Percentiles rank a stretch among this genome's conserved stretches.
phyloP scores from a whole-genome alignment of 2,888 invertebrate genomes.

The Macropis europaea region DNA sequence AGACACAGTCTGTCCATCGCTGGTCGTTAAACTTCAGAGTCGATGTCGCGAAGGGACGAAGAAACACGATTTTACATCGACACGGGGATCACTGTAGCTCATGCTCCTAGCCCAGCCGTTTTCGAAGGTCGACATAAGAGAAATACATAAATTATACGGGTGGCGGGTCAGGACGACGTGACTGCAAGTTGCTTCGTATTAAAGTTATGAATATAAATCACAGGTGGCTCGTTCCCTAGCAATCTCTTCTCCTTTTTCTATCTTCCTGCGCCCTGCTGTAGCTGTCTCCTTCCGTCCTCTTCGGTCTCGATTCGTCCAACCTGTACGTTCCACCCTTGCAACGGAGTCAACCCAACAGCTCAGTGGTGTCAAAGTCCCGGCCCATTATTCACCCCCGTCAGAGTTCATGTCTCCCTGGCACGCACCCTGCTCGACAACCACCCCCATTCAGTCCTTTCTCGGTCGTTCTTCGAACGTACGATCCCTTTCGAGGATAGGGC shows the following conservation, averaged over 20 bases:
- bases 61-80: slow-evolving; percentile 11
- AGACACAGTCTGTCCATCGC: too few relatives aligned
- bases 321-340: slow-evolving; percentile 10
- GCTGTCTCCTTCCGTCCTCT: background rate
- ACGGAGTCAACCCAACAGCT: slow-evolving; percentile 45
- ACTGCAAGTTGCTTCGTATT: slow-evolving; percentile 74
- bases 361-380: slow-evolving; percentile 71
- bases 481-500: slow-evolving; percentile 36
- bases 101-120: slow-evolving; percentile 13
- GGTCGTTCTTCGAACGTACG: slow-evolving; percentile 15
- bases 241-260: slow-evolving; percentile 13
- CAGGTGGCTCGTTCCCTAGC: slow-evolving; percentile 54
- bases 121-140: slow-evolving; percentile 55
- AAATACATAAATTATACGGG: slow-evolving; percentile 72
- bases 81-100: background rate
- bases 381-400: slow-evolving; percentile 70
- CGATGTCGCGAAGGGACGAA: background rate
- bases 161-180: slow-evolving; percentile 67
- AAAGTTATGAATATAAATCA: slow-evolving; percentile 78
- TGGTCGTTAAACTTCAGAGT: background rate
- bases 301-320: background rate
- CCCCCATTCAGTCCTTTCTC: slow-evolving; percentile 8
- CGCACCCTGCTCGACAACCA: slow-evolving; percentile 62
- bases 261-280: background rate
- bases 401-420: slow-evolving; percentile 72